These are phyloP conservation scores for Merodon equestris DNA, from an alignment of 2,888 invertebrate species.

Conservation along the genomic window DNA sequence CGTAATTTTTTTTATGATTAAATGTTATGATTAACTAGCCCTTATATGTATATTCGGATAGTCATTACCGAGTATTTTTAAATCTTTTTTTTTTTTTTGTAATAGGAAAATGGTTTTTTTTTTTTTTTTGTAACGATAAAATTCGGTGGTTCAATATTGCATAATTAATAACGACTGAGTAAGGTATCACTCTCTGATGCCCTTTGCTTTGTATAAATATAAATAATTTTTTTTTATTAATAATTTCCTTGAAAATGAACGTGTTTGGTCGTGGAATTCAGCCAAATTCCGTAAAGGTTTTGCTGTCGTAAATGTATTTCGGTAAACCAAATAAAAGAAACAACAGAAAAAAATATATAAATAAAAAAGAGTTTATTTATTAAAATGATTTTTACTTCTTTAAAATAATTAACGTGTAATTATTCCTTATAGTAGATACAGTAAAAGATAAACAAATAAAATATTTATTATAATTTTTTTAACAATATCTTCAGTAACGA, in stretches of 20 bases:
- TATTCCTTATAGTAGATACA: conserved; percentile 41
- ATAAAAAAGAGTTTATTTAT: conserved; percentile 45
- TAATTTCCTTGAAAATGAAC: conserved; percentile 13
- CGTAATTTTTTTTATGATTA: not conserved
- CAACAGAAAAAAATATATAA: conserved; percentile 31
- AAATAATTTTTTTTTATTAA: conserved; percentile 1
- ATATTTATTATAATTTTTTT: conserved; percentile 18
- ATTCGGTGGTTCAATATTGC: conserved; percentile 62
- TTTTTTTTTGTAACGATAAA: conserved; percentile 22
- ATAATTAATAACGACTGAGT: conserved; percentile 30
- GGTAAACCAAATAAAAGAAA: conserved; percentile 2
- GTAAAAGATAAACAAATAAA: conserved; percentile 16
- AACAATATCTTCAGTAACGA: conserved; percentile 42
- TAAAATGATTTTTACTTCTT: conserved; percentile 24
- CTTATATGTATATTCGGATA: conserved; percentile 1
- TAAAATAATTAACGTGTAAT: conserved; percentile 45
- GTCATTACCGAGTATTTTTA: not conserved
- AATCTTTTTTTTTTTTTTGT: not conserved
- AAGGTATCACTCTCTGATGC: not conserved
- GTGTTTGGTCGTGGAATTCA: conserved; percentile 33
- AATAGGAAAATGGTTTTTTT: not conserved
- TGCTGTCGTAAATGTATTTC: no score
- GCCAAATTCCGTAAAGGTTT: conserved; percentile 4
- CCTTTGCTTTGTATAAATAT: conserved; percentile 18
- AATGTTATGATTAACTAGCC: not conserved